Evolutionary conservation across 2,888 invertebrate species (phyloP), one percentile per base, ranked within the genome.

Genomic region (Ceriagrion tenellum): DNA sequence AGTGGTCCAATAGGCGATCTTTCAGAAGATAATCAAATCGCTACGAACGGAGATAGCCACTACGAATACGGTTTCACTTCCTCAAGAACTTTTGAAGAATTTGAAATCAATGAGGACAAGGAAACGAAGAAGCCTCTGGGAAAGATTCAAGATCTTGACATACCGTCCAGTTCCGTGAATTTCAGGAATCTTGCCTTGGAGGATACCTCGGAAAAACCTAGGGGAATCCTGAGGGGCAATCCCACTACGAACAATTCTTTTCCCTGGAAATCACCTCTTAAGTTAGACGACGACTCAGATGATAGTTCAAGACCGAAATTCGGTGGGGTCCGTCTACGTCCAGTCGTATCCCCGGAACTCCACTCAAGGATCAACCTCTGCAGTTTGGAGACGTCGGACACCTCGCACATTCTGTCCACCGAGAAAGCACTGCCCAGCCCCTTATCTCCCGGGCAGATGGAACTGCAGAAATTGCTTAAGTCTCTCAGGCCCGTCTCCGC

Each of bases 401-500:
- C 26, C 12, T 40, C 63, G 23, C 55, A n/a, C 12, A 4, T 55
- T n/a, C 2, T 35, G 2, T 23, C 91, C 20, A 35, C 40, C 3
- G 91, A 91, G 10, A 91, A 69, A 63, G 26, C 56, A 18, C 18
- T 55, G 6, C 26, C 55, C 26, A 30, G 88, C 13, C n/a, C 69
- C 2, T 55, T 91, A 13, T 95, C 88, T 56, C 90, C 95, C 55
- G 95, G 89, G 12, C 96, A 96, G 96, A 96, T 96, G 95, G 95
- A 95, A 30, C 95, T 96, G 18, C 96, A 96, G 95, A 96, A 95
- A 69, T 90, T 96, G 56, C 95, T 96, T 56, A 95, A 95, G 47
- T 96, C 96, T 8, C 95, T 96, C 47, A 95, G 96, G 23, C 96
- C 96, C n/a, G 95, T 96, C 16, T 74, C 90, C 16, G 74, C 95